phyloP scores from a whole-genome alignment of 1,140 invertebrate species.

The Triops cancriformis region DNA sequence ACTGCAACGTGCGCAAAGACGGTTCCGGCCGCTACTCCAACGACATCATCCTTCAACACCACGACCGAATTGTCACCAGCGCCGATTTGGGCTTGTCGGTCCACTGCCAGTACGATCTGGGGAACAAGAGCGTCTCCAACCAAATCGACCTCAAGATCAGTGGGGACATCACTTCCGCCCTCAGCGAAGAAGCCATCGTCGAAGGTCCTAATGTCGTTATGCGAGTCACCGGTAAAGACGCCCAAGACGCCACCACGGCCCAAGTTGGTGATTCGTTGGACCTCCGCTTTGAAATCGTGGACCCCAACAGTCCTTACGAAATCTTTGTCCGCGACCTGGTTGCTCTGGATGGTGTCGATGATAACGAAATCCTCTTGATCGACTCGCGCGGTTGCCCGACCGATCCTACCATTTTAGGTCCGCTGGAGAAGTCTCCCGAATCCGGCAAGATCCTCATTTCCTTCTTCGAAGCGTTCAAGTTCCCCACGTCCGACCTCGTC shows the following conservation, averaged over 20 bases:
- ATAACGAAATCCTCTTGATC: conserved; percentile 82
- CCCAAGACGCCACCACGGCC: conserved; percentile 39
- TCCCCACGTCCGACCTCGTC: conserved; percentile 86
- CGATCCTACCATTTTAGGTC: conserved; percentile 86
- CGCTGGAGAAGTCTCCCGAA: conserved; percentile 66
- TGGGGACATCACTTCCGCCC: conserved; percentile 60
- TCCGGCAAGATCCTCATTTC: conserved; percentile 75
- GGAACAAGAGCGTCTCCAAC: conserved; percentile 86
- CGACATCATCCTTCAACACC: conserved; percentile 86
- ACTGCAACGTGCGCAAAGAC: conserved; percentile 55
- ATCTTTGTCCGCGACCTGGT: conserved; percentile 89
- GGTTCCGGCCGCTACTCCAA: conserved; percentile 59
- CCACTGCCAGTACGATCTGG: conserved; percentile 86
- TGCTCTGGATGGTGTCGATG: conserved; percentile 87
- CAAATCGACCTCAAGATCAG: conserved; percentile 81
- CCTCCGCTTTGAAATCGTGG: conserved; percentile 82
- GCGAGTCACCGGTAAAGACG: conserved; percentile 59
- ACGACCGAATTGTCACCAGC: conserved; percentile 89
- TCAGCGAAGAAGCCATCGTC: conserved; percentile 52
- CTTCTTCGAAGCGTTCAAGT: conserved; percentile 92
- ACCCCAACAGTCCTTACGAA: conserved; percentile 83
- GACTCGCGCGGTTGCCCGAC: conserved; percentile 87
- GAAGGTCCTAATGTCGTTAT: conserved; percentile 88
- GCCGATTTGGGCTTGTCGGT: conserved; percentile 84
- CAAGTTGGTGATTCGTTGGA: conserved; percentile 78